Evolutionary conservation across 2,888 invertebrate species (phyloP).

Genomic region (Leucophenga montana): DNA sequence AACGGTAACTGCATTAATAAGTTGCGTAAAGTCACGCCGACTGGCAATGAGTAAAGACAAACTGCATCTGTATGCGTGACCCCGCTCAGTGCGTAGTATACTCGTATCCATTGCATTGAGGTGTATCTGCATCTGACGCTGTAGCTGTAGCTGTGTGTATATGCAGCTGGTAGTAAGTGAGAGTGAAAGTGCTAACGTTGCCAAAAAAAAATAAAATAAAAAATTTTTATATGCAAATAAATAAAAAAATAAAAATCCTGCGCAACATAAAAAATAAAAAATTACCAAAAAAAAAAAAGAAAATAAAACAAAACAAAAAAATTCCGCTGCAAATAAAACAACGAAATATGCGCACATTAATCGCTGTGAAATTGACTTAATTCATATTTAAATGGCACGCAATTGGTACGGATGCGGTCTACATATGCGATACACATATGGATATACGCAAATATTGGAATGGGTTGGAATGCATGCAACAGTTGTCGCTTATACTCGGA

Average conservation of each 20-base stretch:
- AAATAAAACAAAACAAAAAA: constrained; percentile 53
- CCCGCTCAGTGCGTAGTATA: neutral
- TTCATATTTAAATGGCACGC: constrained; percentile 65
- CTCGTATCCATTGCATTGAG: too few species aligned
- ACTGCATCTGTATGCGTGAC: neutral
- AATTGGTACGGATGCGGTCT: neutral
- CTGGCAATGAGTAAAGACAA: constrained; percentile 4
- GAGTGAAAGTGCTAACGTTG: constrained; percentile 50
- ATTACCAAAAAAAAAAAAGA: constrained; percentile 26
- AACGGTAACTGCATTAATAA: constrained; percentile 61
- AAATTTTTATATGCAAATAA: constrained; percentile 26
- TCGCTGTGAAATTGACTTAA: constrained; percentile 68
- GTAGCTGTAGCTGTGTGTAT: too few species aligned
- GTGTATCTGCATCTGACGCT: too few species aligned
- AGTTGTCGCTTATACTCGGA: constrained; percentile 46
- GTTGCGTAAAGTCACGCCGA: constrained; percentile 34
- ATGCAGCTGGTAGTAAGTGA: constrained; percentile 34
- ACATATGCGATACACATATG: too few species aligned
- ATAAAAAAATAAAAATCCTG: constrained; percentile 43
- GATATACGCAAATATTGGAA: too few species aligned
- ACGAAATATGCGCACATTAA: constrained; percentile 54
- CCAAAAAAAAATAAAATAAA: constrained; percentile 27
- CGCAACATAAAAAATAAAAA: constrained; percentile 24
- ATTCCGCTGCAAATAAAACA: constrained; percentile 21
- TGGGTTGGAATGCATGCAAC: constrained; percentile 43